Base-by-base conservation (phyloP, 37 sponge, comb jelly and placozoan genomes). In the Geodia barretti region DNA sequence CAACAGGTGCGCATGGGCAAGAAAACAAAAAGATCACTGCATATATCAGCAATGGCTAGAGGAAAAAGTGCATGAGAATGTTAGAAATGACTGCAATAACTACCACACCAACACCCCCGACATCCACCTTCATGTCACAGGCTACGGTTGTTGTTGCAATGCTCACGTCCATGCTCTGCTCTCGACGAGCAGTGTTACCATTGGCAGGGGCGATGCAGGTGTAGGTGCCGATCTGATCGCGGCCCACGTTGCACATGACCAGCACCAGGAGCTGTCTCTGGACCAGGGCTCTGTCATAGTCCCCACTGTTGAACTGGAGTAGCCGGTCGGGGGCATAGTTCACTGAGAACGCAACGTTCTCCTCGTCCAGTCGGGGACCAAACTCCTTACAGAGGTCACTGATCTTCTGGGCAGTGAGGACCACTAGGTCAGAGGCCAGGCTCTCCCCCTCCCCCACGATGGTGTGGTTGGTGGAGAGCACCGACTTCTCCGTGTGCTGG, bases 1-100 rank as follows among this genome's bases (percentile, higher is more conserved):
- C 26, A n/a, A 20, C 72, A 31, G 32, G 19, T 76, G 63, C 32
- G 76, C 76, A 76, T 76, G 76, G 63, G 76, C 76, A 60, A 47
- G 14, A 47, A 47, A 47, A 47, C 54, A 47, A 7, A 47, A 47
- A 47, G 54, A n/a, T n/a, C n/a, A n/a, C n/a, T n/a, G n/a, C n/a
- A n/a, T n/a, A n/a, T n/a, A n/a, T n/a, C n/a, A n/a, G n/a, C n/a
- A n/a, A n/a, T n/a, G n/a, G n/a, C n/a, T n/a, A n/a, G 23, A 47
- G 54, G 0, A 70, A 14, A 36, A 37, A 35, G 20, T 36, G 0
- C 19, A 37, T 21, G 20, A 36, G 21, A 26, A 75, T 60, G 1
- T 1, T 29, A 0, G 59, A 3, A 34, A 30, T 14, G 3, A 35
- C 60, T 20, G 42, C 4, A n/a, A 59, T 25, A 7, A 24, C 62